Conservation (phyloP, 2,888 invertebrate genomes). For the Julus scandinavius region DNA sequence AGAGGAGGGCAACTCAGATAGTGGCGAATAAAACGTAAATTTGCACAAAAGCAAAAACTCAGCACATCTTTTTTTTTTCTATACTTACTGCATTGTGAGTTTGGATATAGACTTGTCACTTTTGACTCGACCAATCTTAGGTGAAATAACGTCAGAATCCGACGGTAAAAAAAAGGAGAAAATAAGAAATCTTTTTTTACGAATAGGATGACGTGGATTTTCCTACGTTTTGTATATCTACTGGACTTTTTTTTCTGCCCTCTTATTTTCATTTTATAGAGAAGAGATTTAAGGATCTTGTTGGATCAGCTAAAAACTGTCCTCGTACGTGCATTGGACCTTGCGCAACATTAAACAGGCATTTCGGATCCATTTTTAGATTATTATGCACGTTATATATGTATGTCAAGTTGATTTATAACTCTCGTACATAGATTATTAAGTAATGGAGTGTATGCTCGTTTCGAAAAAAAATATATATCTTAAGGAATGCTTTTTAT, state of each 20-base stretch:
- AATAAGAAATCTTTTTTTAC: not conserved
- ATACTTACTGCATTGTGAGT: not conserved
- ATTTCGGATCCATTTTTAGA: slow-evolving; percentile 2
- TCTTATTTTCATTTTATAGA: slow-evolving; percentile 21
- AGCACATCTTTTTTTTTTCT: not conserved
- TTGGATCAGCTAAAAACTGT: slow-evolving; percentile 29
- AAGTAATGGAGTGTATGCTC: not conserved
- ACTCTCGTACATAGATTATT: not conserved
- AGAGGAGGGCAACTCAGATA: not conserved
- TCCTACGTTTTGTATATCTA: not conserved
- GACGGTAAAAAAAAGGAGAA: not conserved
- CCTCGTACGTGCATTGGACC: not conserved
- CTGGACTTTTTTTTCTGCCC: not conserved
- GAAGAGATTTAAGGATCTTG: slow-evolving; percentile 31
- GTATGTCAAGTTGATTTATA: not conserved
- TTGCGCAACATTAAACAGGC: not conserved
- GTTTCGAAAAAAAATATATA: not conserved
- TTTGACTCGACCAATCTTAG: slow-evolving; percentile 11
- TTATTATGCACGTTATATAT: not conserved
- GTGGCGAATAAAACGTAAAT: slow-evolving; percentile 6
- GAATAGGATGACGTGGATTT: not conserved
- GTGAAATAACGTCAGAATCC: not conserved
- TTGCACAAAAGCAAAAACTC: slow-evolving; percentile 1
- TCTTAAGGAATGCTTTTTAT: not conserved
- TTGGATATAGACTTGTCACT: not conserved